Evolutionary conservation across 2,888 invertebrate species (phyloP).

Genomic region (Corythucha ciliata): DNA sequence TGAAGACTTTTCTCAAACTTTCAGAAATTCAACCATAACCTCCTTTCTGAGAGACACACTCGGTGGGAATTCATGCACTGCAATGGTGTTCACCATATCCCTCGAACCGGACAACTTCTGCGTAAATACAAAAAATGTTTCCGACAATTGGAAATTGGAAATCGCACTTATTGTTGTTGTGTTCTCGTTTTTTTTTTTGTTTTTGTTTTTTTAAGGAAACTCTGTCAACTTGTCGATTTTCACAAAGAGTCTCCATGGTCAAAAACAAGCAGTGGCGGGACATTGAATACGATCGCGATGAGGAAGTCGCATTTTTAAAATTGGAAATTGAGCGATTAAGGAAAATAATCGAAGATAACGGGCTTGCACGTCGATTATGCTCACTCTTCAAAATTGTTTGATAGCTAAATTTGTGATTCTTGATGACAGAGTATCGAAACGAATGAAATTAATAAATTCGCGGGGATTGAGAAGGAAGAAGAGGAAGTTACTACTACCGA

Average conservation of each 20-base stretch:
- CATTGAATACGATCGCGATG: conserved; percentile 20
- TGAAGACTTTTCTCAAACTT: not conserved
- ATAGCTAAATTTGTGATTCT: no score
- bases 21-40: conserved; percentile 47
- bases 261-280: conserved; percentile 37
- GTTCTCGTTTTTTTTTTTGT: conserved; percentile 34
- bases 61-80: conserved; percentile 48
- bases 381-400: no score
- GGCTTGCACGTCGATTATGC: no score
- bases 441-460: no score
- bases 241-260: conserved; percentile 47
- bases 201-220: conserved; percentile 43
- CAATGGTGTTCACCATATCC: conserved; percentile 47
- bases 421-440: no score
- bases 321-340: conserved; percentile 21
- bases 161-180: not conserved
- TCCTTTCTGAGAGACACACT: conserved; percentile 47
- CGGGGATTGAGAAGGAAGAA: no score
- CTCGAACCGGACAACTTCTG: conserved; percentile 39
- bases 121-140: conserved; percentile 31
- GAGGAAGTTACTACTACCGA: no score
- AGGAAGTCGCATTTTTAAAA: conserved; percentile 16
- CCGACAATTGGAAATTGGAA: not conserved
- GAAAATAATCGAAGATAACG: no score
- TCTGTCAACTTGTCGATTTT: conserved; percentile 48